Percentiles rank a stretch among this genome's conserved stretches.
Conservation (phyloP, 2,113 vertebrate species). For the Noctilio leporinus region DNA sequence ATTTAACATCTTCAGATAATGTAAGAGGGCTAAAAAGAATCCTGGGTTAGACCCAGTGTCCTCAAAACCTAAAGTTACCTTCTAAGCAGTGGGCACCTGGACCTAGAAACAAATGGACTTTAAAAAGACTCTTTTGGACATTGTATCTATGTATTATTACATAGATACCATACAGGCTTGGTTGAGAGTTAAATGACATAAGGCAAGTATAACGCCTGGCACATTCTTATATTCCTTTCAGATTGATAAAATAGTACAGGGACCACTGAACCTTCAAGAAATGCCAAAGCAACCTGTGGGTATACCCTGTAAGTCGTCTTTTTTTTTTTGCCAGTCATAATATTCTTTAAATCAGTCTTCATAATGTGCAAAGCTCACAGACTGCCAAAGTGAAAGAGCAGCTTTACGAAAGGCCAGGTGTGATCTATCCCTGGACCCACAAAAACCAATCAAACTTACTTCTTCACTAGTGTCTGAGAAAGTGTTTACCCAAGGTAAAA, state of each 20-base stretch:
- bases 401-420: conserved; percentile 3
- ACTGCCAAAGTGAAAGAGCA: background rate
- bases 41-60: background rate
- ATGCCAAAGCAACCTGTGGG: background rate
- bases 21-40: conserved; percentile 4
- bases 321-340: no score
- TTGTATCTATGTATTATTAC: no score
- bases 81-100: background rate
- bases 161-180: background rate
- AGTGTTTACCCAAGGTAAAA: background rate
- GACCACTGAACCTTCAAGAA: background rate
- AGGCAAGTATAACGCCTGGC: background rate
- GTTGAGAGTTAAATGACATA: conserved; percentile 12
- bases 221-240: background rate
- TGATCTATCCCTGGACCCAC: background rate
- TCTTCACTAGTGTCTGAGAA: background rate
- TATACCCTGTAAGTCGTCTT: background rate
- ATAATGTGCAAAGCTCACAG: background rate
- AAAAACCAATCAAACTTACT: conserved; percentile 11
- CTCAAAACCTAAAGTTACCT: background rate
- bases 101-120: background rate
- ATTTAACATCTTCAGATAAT: conserved; percentile 1
- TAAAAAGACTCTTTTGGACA: background rate
- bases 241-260: background rate
- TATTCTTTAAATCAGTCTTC: background rate